Conservation (phyloP, 2,888 invertebrate species). For the Gnatocerus cornutus region DNA sequence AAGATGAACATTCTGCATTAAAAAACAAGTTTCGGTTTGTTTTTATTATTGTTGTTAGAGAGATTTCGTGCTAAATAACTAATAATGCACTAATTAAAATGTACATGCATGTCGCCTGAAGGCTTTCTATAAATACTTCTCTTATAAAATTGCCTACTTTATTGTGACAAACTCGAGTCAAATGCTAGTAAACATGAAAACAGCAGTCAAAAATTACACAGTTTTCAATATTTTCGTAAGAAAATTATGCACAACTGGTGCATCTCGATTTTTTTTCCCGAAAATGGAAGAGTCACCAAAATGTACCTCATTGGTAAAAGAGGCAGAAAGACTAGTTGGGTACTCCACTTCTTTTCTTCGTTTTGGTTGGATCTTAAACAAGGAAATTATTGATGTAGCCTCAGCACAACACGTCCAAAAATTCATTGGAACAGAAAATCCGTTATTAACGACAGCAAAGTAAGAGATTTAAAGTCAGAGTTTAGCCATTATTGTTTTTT, state of each 20-base stretch:
- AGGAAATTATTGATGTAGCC: conserved; percentile 96
- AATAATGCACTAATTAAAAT: too few species aligned
- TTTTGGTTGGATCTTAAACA: conserved; percentile 93
- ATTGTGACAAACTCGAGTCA: too few species aligned
- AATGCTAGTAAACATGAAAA: too few species aligned
- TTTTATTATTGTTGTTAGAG: too few species aligned
- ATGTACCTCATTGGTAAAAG: conserved; percentile 94
- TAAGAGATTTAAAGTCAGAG: conserved; percentile 71
- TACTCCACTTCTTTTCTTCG: conserved; percentile 96
- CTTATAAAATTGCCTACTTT: too few species aligned
- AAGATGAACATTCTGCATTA: too few species aligned
- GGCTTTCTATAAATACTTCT: too few species aligned
- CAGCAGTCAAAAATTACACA: too few species aligned
- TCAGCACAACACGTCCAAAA: conserved; percentile 92
- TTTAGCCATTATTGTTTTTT: neutral
- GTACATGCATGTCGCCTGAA: too few species aligned
- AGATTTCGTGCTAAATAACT: too few species aligned
- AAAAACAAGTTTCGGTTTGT: too few species aligned
- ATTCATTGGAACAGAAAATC: conserved; percentile 95
- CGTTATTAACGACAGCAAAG: conserved; percentile 95
- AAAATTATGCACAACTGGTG: conserved; percentile 3
- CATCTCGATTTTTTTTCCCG: neutral
- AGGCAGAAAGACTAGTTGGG: conserved; percentile 96
- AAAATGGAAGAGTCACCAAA: conserved; percentile 79
- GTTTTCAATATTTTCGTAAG: neutral